Base-by-base conservation (phyloP, 2,888 invertebrate species). In the Candidula unifasciata region DNA sequence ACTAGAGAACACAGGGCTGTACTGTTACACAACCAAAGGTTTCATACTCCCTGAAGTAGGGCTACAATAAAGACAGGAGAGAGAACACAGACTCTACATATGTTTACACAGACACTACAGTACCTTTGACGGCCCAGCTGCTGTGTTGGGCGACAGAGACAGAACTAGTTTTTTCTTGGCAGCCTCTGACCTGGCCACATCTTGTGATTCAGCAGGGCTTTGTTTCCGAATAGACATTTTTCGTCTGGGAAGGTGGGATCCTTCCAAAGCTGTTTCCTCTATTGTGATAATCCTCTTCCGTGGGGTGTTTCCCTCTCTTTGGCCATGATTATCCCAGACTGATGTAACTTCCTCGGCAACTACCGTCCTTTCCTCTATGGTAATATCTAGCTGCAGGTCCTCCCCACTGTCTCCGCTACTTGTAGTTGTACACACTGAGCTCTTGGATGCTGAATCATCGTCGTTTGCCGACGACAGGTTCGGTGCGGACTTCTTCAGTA, bases 291-390 rank as follows among this genome's bases (percentile, higher is more conserved):
- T 73, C 60, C 74, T 71, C 66, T 84, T 84, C 8, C 84, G 79
- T 35, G 82, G 82, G 24, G 80, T 85, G 44, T 71, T 80, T 16
- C 69, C 64, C 24, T 78, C 66, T 0, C 82, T 82, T 2, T 88
- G 88, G 79, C 89, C 89, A 85, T 90, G 90, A 73, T 90, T 90
- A 85, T 90, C 90, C 89, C 89, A 89, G 30, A 88, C 85, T 8
- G 90, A 90, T 10, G 89, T 90, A 0, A 89, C 86, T 30, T 87
- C 88, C 81, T 89, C 89, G 13, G 54, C 21, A 33, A 82, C 66
- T 21, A 76, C 10, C 0, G 54, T 37, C 6, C n/a, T 2, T 2
- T 54, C 27, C 8, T 74, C 74, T 30, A 33, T 18, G 6, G 24
- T 33, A 16, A 71, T n/a, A 3, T 54, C 52, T 1, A 54, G 30